Percentiles rank a stretch among this genome's conserved stretches.
Evolutionary conservation across 2,888 invertebrate species (phyloP).

Genomic region (Drosophila nr. fundita): DNA sequence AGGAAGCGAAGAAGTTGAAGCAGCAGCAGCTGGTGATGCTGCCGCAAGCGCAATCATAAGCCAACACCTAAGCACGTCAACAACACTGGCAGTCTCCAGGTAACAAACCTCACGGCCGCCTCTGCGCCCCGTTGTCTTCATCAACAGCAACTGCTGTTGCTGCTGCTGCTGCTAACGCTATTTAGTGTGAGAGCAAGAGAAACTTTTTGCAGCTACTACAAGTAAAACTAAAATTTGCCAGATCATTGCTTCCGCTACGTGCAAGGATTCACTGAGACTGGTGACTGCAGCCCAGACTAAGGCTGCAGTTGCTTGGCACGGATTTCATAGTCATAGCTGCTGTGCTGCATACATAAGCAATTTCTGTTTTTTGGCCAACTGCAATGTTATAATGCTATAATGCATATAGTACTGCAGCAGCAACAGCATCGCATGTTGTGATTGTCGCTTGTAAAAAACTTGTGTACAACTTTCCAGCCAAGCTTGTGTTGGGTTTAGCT

Average conservation of each 20-base stretch:
- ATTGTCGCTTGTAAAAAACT: conserved; percentile 65
- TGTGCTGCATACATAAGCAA: conserved; percentile 59
- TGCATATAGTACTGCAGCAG: conserved; percentile 56
- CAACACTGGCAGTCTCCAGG: conserved; percentile 59
- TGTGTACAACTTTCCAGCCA: conserved; percentile 29
- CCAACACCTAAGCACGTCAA: conserved; percentile 80
- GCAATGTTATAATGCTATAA: conserved; percentile 60
- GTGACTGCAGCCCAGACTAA: conserved; percentile 8
- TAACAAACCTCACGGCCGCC: not conserved
- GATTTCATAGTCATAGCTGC: conserved; percentile 52
- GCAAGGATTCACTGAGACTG: conserved; percentile 66
- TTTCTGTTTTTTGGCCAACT: conserved; percentile 44
- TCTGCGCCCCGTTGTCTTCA: conserved; percentile 34
- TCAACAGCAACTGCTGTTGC: conserved; percentile 44
- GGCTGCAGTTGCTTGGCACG: conserved; percentile 45
- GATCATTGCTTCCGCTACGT: conserved; percentile 78
- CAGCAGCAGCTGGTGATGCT: conserved; percentile 36
- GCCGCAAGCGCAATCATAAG: conserved; percentile 75
- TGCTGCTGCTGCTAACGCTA: conserved; percentile 58
- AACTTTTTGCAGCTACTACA: conserved; percentile 71
- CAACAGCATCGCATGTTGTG: conserved; percentile 48
- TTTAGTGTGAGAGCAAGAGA: conserved; percentile 69
- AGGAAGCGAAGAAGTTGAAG: conserved; percentile 31
- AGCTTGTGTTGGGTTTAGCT: conserved; percentile 26
- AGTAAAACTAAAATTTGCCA: conserved; percentile 78